Base-by-base conservation (phyloP, 2,888 invertebrate species). In the Odontocerum albicorne region DNA sequence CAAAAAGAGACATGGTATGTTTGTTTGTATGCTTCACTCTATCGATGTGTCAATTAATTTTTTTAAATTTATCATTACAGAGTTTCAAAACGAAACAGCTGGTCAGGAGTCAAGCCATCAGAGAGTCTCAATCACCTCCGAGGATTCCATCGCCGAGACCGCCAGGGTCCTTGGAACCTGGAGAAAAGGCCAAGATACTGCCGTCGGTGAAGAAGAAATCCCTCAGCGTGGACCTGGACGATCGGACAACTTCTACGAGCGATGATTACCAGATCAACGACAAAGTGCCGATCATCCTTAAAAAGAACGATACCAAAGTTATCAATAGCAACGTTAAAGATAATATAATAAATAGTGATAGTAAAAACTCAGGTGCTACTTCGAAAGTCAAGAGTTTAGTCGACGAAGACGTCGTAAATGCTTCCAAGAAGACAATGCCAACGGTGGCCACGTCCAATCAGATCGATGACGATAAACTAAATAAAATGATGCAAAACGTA, bases 21-120 rank as follows among this genome's bases (percentile, higher is more conserved):
- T 39, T 7, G 16, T 39, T 15, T 39, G n/a, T 39, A 27, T 7
- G 27, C 4, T 7, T 7, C 10, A 10, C 10, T 4, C 4, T 27
- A 27, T 27, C 27, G 10, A 27, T 27, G 27, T 4, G 27, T 27
- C 10, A 7, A 27, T 10, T 27, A 27, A 27, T 10, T 4, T 4
- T 27, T 27, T 27, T 27, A 16, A 22, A 8, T 47, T 33, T 40
- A 7, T 22, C 8, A 47, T 51, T 44, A 12, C 21, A 60, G 57
- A 60, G 57, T 27, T 60, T 60, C 42, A 91, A 91, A 79, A 81
- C 88, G 61, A 91, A 91, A 75, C 83, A 90, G 69, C 80, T 94
- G 65, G 90, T 91, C 55, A 84, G 95, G 66, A 92, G 93, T 67
- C 90, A 92, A 77, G 95, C 94, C 61, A 88, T 94, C 80, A 84